These are phyloP conservation scores for Tetragonula carbonaria DNA, from an alignment of 2,888 invertebrate genomes.

Conservation along the genomic window DNA sequence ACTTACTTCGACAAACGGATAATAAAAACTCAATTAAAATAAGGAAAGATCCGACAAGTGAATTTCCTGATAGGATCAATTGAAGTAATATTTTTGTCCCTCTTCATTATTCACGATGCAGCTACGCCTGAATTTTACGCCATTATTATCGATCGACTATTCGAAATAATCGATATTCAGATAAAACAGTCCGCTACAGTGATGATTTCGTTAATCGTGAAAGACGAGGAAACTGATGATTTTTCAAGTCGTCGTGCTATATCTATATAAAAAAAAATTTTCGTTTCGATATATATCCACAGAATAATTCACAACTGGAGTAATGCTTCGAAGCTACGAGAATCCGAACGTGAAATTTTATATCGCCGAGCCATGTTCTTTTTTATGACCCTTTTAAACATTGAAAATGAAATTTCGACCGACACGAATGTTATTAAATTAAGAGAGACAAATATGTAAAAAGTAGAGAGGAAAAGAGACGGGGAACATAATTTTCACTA, in stretches of 20 bases:
- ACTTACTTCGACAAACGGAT: too few species aligned
- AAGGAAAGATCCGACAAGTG: not conserved
- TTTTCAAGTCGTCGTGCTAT: too few species aligned
- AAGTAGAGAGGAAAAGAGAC: not conserved
- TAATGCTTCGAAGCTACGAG: not conserved
- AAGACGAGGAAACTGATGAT: too few species aligned
- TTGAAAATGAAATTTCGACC: not conserved
- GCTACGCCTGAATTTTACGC: not conserved
- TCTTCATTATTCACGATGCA: not conserved
- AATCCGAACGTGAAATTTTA: not conserved
- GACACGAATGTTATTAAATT: not conserved
- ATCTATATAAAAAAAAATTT: too few species aligned
- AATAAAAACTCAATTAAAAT: too few species aligned
- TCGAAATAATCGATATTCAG: not conserved
- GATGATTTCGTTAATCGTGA: too few species aligned
- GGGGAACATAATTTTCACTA: too few species aligned
- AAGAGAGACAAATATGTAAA: not conserved
- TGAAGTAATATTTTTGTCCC: not conserved
- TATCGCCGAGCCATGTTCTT: too few species aligned
- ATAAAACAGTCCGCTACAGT: too few species aligned
- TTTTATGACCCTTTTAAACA: too few species aligned
- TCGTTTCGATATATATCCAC: too few species aligned
- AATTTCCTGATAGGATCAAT: not conserved
- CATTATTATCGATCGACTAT: not conserved
- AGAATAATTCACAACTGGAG: too few species aligned